These are phyloP conservation scores for Hypomesus transpacificus DNA, from an alignment of 2,113 vertebrate genomes.

Conservation along the genomic window DNA sequence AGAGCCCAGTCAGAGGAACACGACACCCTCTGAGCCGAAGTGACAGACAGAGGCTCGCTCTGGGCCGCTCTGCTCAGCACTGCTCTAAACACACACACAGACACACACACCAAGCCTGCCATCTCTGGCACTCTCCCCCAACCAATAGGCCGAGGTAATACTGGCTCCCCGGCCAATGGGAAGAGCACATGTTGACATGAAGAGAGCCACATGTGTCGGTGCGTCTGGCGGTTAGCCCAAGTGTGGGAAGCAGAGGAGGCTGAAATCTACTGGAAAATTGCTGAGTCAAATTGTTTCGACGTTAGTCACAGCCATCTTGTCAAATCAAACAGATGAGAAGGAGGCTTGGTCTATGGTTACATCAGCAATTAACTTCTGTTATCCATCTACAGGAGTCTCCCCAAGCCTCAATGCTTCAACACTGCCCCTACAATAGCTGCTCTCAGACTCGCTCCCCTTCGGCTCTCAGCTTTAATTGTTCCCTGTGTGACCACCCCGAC, in stretches of 20 bases:
- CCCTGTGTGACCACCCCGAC: no score
- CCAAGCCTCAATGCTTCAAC: no score
- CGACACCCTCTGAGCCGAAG: not conserved
- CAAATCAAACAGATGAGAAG: no score
- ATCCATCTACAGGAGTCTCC: no score
- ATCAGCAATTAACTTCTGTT: no score
- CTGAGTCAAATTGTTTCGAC: no score
- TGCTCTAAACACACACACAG: not conserved
- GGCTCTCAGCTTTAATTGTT: no score
- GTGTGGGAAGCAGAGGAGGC: not conserved
- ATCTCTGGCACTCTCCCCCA: not conserved
- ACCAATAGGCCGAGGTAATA: not conserved
- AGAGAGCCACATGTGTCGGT: not conserved
- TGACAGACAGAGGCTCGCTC: not conserved
- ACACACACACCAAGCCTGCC: not conserved
- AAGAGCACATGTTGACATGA: not conserved
- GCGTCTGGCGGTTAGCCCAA: not conserved
- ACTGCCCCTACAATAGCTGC: no score
- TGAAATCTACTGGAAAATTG: not conserved
- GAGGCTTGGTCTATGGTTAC: no score
- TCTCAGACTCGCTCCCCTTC: no score
- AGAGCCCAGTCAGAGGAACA: not conserved
- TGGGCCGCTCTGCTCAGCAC: no score
- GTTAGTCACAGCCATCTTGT: no score
- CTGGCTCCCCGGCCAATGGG: not conserved